Evolutionary conservation across 30 jellyfish, hydroid and myxozoan species (phyloP).

Genomic region (Pelagia noctiluca): DNA sequence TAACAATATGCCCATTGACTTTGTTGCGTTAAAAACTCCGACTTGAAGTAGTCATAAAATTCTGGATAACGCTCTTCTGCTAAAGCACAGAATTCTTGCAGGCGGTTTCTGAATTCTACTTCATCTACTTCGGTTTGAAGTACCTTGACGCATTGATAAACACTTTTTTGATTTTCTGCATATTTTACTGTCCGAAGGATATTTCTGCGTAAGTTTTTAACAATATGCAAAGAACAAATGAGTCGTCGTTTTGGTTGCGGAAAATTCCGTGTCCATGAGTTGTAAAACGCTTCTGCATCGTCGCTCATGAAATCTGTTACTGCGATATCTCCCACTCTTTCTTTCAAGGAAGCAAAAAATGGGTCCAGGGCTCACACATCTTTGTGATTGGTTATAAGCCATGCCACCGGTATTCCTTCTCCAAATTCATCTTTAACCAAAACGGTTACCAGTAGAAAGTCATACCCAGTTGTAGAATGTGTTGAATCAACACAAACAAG

Average conservation of each 20-base stretch:
- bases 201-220: slow-evolving; percentile 4
- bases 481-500: slow-evolving; percentile 25
- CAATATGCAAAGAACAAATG: slow-evolving; percentile 48
- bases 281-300: slow-evolving; percentile 29
- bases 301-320: slow-evolving; percentile 23
- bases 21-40: neutral
- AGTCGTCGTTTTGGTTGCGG: slow-evolving; percentile 14
- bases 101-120: slow-evolving; percentile 15
- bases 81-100: slow-evolving; percentile 33
- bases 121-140: slow-evolving; percentile 8
- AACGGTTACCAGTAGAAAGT: slow-evolving; percentile 15
- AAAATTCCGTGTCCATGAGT: slow-evolving; percentile 20
- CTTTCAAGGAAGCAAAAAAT: slow-evolving; percentile 17
- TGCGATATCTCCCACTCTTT: slow-evolving; percentile 12
- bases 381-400: slow-evolving; percentile 48
- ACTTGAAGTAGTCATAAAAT: slow-evolving; percentile 11
- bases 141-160: slow-evolving; percentile 6
- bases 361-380: slow-evolving; percentile 30
- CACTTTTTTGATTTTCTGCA: neutral
- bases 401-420: slow-evolving; percentile 53
- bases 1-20: slow-evolving; percentile 44
- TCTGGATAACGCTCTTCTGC: slow-evolving; percentile 1
- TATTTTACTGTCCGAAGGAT: neutral
- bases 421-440: slow-evolving; percentile 47
- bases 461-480: slow-evolving; percentile 35